Percentiles rank a stretch among this genome's conserved stretches.
Evolutionary conservation across 35 echinoderm and acorn worm genomes (phyloP).

Genomic region (Heliocidaris erythrogramma): DNA sequence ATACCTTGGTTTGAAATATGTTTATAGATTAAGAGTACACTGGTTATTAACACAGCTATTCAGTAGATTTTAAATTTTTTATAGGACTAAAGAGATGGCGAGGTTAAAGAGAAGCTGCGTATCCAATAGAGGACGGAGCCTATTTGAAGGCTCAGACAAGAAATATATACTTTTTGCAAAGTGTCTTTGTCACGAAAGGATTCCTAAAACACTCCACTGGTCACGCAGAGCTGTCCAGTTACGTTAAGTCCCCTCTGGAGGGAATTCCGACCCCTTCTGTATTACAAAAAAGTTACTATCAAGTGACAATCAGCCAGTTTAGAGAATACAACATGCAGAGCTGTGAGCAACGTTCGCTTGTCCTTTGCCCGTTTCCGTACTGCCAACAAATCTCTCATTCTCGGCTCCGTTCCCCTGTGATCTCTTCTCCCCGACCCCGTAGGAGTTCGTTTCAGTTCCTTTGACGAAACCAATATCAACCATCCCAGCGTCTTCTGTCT

Average conservation of each 20-base stretch:
- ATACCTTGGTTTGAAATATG: no score
- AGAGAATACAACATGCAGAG: neutral
- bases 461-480: neutral
- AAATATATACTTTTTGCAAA: no score
- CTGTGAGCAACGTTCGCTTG: conserved; percentile 8
- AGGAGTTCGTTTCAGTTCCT: neutral
- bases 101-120: no score
- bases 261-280: neutral
- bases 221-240: neutral
- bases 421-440: neutral
- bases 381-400: neutral
- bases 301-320: neutral
- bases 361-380: neutral
- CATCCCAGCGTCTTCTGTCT: neutral
- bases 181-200: no score
- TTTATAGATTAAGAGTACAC: no score
- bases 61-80: no score
- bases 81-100: no score
- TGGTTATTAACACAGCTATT: no score
- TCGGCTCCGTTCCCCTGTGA: neutral
- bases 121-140: no score
- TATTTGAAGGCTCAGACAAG: no score
- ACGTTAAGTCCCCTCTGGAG: neutral
- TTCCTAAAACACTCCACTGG: neutral
- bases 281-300: no score